These are phyloP conservation scores for Urophycis tenuis DNA, from an alignment of 2,797 vertebrate genomes.

Conservation along the genomic window DNA sequence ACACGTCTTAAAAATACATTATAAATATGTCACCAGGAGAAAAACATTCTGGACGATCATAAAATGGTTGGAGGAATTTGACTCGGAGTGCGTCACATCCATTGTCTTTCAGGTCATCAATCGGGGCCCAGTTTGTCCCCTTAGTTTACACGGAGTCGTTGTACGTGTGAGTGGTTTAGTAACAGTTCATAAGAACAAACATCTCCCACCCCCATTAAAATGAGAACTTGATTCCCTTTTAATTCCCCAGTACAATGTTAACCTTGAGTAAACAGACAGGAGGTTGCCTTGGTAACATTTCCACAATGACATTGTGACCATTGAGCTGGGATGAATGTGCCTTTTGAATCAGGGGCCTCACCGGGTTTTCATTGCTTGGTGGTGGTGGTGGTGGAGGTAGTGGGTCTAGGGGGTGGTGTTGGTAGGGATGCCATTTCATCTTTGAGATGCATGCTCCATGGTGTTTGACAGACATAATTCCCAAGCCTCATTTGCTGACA, in stretches of 20 bases:
- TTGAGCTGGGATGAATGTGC: neutral
- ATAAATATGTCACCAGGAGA: neutral
- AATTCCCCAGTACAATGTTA: neutral
- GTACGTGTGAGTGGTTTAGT: neutral
- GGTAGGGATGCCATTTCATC: neutral
- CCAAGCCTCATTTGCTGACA: neutral
- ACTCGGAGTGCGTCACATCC: too few relatives aligned
- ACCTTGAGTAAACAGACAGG: slow-evolving; percentile 7
- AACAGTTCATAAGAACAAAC: neutral
- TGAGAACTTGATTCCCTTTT: neutral
- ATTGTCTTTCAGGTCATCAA: neutral
- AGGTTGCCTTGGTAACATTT: neutral
- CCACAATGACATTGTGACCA: slow-evolving; percentile 6
- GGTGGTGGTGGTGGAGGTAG: neutral
- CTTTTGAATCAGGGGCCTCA: slow-evolving; percentile 2
- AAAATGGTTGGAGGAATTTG: too few relatives aligned
- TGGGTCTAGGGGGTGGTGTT: neutral
- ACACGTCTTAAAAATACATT: neutral
- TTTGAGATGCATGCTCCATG: neutral
- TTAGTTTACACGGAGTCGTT: neutral
- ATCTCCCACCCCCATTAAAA: neutral
- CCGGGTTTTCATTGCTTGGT: neutral
- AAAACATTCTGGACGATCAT: neutral
- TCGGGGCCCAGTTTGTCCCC: neutral
- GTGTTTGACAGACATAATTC: neutral